Evolutionary conservation across 2,113 vertebrate genomes (phyloP).

Genomic region (Ctenodactylus gundi): DNA sequence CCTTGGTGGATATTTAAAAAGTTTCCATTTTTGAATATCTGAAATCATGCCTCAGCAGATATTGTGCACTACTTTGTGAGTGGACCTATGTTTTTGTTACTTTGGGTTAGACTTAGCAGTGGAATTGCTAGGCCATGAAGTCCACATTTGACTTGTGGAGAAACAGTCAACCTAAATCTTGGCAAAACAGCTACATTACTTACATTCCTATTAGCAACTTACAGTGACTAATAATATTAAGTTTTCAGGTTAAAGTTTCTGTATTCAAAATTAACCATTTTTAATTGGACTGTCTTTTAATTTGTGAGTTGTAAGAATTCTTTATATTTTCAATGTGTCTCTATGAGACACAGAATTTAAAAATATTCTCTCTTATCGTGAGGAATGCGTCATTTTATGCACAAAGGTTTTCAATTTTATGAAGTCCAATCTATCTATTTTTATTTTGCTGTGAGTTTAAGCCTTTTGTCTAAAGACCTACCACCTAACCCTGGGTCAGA

Average conservation of each 20-base stretch:
- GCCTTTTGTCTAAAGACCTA: background rate
- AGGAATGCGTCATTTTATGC: background rate
- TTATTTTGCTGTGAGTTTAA: background rate
- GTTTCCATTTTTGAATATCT: background rate
- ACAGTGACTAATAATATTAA: background rate
- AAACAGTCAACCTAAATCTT: background rate
- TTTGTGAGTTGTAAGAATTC: background rate
- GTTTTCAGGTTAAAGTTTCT: background rate
- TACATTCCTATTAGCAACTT: background rate
- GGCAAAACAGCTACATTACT: background rate
- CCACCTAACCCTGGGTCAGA: background rate
- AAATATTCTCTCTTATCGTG: background rate
- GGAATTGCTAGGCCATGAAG: background rate
- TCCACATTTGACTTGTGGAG: background rate
- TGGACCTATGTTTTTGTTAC: background rate
- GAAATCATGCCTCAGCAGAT: background rate
- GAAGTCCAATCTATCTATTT: background rate
- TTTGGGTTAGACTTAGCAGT: background rate
- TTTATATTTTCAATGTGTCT: background rate
- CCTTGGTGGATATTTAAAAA: background rate
- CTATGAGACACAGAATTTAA: background rate
- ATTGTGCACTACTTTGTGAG: background rate
- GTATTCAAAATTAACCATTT: background rate
- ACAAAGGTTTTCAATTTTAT: background rate
- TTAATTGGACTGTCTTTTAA: background rate